Evolutionary conservation across 2,797 vertebrate genomes (phyloP), one percentile per base, ranked within the genome.

Genomic region (Carduelis carduelis): DNA sequence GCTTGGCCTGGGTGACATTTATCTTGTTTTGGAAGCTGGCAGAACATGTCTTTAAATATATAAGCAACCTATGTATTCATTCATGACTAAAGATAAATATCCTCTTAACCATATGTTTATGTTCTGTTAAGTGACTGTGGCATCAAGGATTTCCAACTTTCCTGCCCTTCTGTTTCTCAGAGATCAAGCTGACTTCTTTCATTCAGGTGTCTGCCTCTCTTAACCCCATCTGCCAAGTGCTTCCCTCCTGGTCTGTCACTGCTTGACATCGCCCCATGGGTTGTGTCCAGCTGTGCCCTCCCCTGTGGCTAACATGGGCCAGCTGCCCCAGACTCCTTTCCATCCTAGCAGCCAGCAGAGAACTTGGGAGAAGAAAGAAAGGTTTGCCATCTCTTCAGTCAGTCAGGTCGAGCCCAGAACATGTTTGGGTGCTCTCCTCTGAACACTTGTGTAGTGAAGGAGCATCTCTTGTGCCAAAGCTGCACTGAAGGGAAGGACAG

Each of bases 371-470:
- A 15, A 20, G n/a, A 69, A 79, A 43, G 26, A 78, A 70, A 41
- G 11, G 3, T 39, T 82, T 4, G 1, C n/a, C 4, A 23, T 20
- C 14, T 49, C 15, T 49, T 72, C 16, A 75, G 19, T 39, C 39
- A 32, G 21, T 6, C 23, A 37, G 32, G 43, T 9, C 0, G 1
- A 71, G 47, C 1, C 21, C 23, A 26, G 30, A 44, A 3, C 21
- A 15, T 0, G 1, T 26, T 50, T 14, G 6, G 18, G 5, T 47
- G 37, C 32, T 63, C 70, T 75, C 13, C 13, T 70, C 26, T 80
- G 47, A 43, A 34, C 2, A 2, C 3, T 30, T 46, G 6, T 55
- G 60, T 10, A 14, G 28, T 34, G 57, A 83, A 81, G 24, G n/a
- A 75, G 17, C 5, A 2, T 50, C 89, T 74, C 16, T 39, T 55